Evolutionary conservation across 2,113 vertebrate species (phyloP), one percentile per base, ranked within the genome.

Genomic region (Colinus virginianus): DNA sequence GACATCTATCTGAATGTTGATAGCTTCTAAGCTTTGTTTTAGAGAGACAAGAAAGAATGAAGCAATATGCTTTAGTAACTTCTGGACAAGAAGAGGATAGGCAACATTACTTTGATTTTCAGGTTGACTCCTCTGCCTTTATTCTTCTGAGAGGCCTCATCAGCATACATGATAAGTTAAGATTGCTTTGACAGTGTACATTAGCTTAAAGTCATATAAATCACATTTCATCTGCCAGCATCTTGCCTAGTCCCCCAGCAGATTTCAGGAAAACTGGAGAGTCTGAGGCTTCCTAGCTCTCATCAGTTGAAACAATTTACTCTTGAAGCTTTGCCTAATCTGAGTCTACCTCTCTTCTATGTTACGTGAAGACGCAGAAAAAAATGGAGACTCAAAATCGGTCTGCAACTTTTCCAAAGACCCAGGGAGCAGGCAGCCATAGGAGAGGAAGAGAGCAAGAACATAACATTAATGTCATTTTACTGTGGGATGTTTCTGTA

Each of bases 401-500:
- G 32, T 20, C 59, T 6, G 3, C 46, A 61, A 32, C n/a, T 87
- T 84, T 40, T 82, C 23, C 40, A 30, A 74, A 87, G 49, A 55
- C 42, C 14, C n/a, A 64, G 56, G 46, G 59, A 78, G 64, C 45
- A 91, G 88, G 79, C 76, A 90, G 69, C 42, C 72, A 76, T 46
- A 23, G 30, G 71, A 94, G 94, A 92, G 61, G 62, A 94, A 87
- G 1, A 78, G 69, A 21, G 12, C 46, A 93, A 77, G 59, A 92
- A 72, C 0, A 56, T 78, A 93, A 78, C 85, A 69, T 90, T 90
- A 93, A 72, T 87, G 90, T 70, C 46, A 13, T 66, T 93, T 94
- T 75, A 64, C 90, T 71, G 46, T 64, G 84, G 64, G 45, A 89
- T 84, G 32, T 45, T 93, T 94, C 80, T 87, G 34, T 83, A 90